Evolutionary conservation across 2,888 invertebrate genomes (phyloP).

Genomic region (Conus canariensis): DNA sequence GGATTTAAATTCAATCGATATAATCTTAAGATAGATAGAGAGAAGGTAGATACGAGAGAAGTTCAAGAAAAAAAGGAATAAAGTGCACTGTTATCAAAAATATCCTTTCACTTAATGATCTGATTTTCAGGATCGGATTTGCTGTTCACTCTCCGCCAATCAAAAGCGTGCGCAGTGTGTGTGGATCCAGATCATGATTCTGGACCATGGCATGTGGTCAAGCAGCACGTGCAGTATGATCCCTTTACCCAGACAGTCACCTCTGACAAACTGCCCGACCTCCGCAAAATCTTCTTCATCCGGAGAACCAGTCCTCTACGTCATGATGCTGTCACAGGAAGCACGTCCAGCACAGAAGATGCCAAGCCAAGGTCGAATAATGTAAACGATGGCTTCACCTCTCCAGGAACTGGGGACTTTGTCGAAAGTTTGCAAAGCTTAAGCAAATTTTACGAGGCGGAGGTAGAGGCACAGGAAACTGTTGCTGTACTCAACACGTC

Average conservation of each 20-base stretch:
- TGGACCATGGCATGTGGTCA: too few relatives aligned
- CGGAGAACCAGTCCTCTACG: not conserved
- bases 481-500: not conserved
- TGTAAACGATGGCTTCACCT: not conserved
- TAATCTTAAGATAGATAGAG: too few relatives aligned
- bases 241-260: too few relatives aligned
- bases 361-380: not conserved
- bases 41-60: too few relatives aligned
- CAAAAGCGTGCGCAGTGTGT: too few relatives aligned
- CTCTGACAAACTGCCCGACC: not conserved
- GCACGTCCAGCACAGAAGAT: not conserved
- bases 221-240: too few relatives aligned
- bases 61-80: too few relatives aligned
- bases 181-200: too few relatives aligned
- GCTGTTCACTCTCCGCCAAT: too few relatives aligned
- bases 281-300: not conserved
- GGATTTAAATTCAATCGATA: too few relatives aligned
- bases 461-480: not conserved
- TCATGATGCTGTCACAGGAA: not conserved
- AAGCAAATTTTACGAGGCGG: not conserved
- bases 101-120: too few relatives aligned
- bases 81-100: too few relatives aligned
- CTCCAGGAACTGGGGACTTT: conserved; percentile 38
- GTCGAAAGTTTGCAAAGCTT: conserved; percentile 29
- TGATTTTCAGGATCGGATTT: not conserved